phyloP scores from a whole-genome alignment of 2,797 vertebrate species.

The Alfaro cultratus region DNA sequence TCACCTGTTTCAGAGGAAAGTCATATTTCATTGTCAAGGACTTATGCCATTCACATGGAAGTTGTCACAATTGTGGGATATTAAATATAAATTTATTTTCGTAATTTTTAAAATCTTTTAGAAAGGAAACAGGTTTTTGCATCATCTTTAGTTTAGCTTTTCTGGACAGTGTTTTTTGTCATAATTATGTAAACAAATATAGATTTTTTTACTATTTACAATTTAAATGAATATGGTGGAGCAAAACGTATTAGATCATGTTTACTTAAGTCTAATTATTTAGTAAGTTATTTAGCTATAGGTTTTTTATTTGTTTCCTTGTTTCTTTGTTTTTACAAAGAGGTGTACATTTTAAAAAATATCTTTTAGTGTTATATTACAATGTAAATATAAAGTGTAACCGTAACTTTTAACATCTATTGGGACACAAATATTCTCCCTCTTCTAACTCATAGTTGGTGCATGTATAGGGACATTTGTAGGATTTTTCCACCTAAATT shows the following conservation, averaged over 20 bases:
- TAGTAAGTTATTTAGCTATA: not conserved
- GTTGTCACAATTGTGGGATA: not conserved
- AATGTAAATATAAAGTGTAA: not conserved
- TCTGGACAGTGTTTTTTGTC: not conserved
- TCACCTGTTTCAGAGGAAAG: conserved; percentile 65
- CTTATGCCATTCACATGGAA: not conserved
- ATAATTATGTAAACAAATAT: not conserved
- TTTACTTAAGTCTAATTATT: not conserved
- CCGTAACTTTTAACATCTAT: not conserved
- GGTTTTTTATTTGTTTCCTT: not conserved
- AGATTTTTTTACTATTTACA: not conserved
- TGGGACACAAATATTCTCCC: not conserved
- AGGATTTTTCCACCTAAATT: not conserved
- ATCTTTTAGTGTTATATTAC: not conserved
- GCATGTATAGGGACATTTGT: not conserved
- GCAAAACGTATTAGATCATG: not conserved
- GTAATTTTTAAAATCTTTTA: not conserved
- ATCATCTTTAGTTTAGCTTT: not conserved
- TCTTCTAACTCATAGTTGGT: not conserved
- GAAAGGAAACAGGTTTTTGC: not conserved
- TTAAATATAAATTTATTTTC: not conserved
- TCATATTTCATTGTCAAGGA: conserved; percentile 6
- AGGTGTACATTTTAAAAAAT: not conserved
- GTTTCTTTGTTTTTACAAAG: not conserved
- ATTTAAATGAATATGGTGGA: not conserved